Evolutionary conservation across 2,888 invertebrate species (phyloP).

Genomic region (Glaucopsyche alexis): DNA sequence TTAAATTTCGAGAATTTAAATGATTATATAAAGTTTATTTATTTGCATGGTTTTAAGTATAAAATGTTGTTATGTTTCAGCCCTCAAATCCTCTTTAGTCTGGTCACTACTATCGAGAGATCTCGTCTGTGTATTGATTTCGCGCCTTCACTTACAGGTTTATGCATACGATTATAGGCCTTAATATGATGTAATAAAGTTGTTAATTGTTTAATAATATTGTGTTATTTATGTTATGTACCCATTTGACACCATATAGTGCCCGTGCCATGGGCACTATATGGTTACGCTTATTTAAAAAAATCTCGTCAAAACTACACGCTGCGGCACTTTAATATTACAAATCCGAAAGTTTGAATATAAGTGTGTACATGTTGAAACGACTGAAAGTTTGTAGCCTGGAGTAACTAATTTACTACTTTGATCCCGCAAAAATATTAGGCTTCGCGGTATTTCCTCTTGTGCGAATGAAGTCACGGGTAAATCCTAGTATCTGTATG

Average conservation of each 20-base stretch:
- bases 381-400: no score
- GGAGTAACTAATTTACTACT: no score
- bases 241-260: no score
- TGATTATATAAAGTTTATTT: no score
- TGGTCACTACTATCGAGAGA: neutral
- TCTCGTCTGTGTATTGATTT: conserved; percentile 24
- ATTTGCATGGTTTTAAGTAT: neutral
- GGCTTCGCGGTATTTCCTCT: no score
- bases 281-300: neutral
- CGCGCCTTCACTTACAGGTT: neutral
- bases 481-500: no score
- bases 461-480: no score
- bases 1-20: no score
- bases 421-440: no score
- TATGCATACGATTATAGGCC: conserved; percentile 3
- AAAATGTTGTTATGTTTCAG: neutral
- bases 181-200: neutral
- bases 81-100: neutral
- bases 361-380: no score
- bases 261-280: neutral
- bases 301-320: neutral
- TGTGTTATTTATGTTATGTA: conserved; percentile 6
- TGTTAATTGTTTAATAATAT: neutral
- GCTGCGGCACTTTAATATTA: neutral
- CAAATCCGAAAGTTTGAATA: no score